Evolutionary conservation across 2,888 invertebrate genomes (phyloP).

Genomic region (Drosophila phalerata): DNA sequence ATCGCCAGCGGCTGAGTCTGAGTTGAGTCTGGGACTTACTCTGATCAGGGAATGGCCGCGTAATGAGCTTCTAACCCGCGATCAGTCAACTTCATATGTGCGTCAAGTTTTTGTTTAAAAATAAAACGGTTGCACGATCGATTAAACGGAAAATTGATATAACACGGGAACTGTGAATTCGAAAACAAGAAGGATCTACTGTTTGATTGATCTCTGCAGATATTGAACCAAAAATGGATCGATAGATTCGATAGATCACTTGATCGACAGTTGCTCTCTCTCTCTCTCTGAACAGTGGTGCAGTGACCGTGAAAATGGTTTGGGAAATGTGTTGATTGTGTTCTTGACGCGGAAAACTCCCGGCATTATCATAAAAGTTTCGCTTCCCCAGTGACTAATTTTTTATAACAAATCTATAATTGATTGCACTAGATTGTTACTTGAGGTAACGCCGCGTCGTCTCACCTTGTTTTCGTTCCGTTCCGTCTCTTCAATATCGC

Average conservation of each 20-base stretch:
- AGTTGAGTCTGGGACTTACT: constrained; percentile 35
- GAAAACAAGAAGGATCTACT: background rate
- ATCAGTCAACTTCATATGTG: constrained; percentile 45
- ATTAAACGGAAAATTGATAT: background rate
- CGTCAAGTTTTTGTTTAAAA: constrained; percentile 17
- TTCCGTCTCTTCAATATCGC: background rate
- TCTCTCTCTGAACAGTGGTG: background rate
- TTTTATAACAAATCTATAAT: constrained; percentile 51
- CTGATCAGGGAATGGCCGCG: constrained; percentile 35
- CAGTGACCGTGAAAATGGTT: constrained; percentile 41
- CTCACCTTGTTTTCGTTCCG: constrained; percentile 9
- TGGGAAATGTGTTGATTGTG: constrained; percentile 34
- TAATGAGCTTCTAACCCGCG: constrained; percentile 44
- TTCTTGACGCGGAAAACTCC: constrained; percentile 57
- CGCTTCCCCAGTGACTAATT: constrained; percentile 31
- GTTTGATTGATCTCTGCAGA: constrained; percentile 5
- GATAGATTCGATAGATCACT: constrained; percentile 5
- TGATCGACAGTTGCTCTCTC: background rate
- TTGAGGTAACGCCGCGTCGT: constrained; percentile 11
- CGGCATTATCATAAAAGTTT: constrained; percentile 55
- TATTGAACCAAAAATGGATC: background rate
- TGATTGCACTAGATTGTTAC: constrained; percentile 55
- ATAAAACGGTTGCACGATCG: constrained; percentile 6
- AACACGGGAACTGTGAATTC: background rate
- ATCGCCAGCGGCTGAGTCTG: constrained; percentile 30